phyloP scores from a whole-genome alignment of 2,797 vertebrate genomes.

The Vipera ursinii region DNA sequence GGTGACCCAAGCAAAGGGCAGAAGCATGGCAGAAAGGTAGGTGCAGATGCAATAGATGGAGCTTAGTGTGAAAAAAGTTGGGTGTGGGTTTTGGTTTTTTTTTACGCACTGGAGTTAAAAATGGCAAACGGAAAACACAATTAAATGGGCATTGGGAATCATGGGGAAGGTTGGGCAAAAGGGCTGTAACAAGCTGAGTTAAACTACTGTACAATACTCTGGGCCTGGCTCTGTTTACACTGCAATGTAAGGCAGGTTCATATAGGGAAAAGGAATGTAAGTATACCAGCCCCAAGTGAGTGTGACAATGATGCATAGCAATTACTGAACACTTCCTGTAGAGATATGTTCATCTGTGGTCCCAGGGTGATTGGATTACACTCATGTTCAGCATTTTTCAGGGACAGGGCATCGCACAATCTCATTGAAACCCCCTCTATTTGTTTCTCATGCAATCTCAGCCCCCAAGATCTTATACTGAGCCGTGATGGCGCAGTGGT shows the following conservation, averaged over 20 bases:
- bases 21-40: slow-evolving; percentile 33
- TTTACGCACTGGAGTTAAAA: not conserved
- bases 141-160: not conserved
- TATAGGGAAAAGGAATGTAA: not conserved
- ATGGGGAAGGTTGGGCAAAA: not conserved
- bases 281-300: not conserved
- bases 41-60: not conserved
- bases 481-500: not conserved
- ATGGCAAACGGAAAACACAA: not conserved
- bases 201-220: not conserved
- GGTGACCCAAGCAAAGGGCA: slow-evolving; percentile 19
- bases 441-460: not conserved
- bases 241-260: not conserved
- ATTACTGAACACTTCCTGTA: too few relatives aligned
- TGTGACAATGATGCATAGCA: not conserved
- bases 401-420: not conserved
- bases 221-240: not conserved
- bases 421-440: not conserved
- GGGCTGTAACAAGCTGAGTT: not conserved
- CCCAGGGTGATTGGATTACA: not conserved
- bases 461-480: not conserved
- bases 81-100: not conserved
- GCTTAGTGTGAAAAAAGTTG: not conserved
- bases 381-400: not conserved
- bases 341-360: too few relatives aligned